These are phyloP conservation scores for Xerus inauris DNA, from an alignment of 2,113 vertebrate species.

Conservation along the genomic window DNA sequence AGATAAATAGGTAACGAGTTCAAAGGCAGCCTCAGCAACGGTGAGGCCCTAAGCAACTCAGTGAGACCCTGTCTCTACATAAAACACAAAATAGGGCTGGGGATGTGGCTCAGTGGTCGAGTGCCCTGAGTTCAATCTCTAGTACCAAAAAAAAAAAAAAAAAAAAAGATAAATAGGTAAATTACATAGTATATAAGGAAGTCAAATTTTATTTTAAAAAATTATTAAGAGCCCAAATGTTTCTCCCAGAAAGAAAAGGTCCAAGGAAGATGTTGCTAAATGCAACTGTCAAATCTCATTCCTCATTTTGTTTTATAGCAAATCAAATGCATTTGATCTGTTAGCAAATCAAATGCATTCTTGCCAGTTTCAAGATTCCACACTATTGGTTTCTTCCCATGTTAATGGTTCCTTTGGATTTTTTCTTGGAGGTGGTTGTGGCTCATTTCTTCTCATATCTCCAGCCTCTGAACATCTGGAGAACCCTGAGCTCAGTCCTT, in stretches of 20 bases:
- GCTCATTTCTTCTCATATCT: neutral
- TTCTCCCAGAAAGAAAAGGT: constrained; percentile 27
- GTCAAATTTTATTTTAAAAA: neutral
- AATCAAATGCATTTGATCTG: neutral
- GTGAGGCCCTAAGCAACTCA: too few species aligned
- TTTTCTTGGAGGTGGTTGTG: neutral
- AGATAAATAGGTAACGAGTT: neutral
- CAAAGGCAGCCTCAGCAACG: too few species aligned
- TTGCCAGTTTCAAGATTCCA: neutral
- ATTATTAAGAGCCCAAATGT: neutral
- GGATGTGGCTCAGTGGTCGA: too few species aligned
- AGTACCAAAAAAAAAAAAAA: too few species aligned
- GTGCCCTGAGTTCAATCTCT: too few species aligned
- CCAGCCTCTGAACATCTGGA: neutral
- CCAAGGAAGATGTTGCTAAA: neutral
- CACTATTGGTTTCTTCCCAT: neutral
- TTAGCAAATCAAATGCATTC: neutral
- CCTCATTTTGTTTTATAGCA: neutral
- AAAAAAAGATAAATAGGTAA: neutral
- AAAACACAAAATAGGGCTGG: too few species aligned
- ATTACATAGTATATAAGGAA: neutral
- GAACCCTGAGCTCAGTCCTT: neutral
- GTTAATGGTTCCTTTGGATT: neutral
- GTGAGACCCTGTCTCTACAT: too few species aligned
- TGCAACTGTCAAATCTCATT: neutral